Percentiles rank a stretch among this genome's conserved stretches.
Evolutionary conservation across 2,797 vertebrate species (phyloP).

Genomic region (Amniataba percoides): DNA sequence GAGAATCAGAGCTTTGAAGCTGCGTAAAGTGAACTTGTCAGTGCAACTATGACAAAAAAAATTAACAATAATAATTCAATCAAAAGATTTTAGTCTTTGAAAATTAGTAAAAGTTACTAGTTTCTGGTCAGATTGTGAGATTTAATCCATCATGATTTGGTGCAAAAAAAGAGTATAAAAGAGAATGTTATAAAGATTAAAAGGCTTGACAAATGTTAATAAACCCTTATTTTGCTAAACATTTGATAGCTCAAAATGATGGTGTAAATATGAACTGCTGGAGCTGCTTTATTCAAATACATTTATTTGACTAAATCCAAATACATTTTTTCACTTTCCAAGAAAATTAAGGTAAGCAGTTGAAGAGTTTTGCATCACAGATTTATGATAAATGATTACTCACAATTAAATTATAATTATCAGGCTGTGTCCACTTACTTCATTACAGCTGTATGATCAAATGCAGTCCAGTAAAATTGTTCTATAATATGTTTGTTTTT

Average conservation of each 20-base stretch:
- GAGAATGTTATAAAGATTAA: background rate
- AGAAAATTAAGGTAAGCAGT: background rate
- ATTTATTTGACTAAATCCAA: background rate
- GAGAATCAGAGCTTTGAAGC: conserved; percentile 1
- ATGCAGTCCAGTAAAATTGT: too few relatives aligned
- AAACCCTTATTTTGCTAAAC: background rate
- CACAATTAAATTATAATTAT: background rate
- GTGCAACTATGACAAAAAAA: background rate
- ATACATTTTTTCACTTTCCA: background rate
- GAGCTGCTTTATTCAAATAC: background rate
- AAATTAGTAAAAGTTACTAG: background rate
- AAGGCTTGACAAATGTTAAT: background rate
- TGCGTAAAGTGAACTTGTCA: background rate
- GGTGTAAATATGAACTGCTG: background rate
- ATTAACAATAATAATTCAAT: background rate
- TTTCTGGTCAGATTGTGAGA: background rate
- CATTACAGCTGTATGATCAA: background rate
- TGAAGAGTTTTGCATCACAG: background rate
- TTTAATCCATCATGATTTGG: background rate
- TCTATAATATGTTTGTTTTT: background rate
- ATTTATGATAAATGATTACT: background rate
- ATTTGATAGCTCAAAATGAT: background rate
- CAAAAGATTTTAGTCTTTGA: conserved; percentile 2
- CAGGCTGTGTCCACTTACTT: background rate
- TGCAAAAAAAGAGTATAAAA: background rate